phyloP scores from a whole-genome alignment of 2,797 vertebrate species.

The Gallirallus australis region DNA sequence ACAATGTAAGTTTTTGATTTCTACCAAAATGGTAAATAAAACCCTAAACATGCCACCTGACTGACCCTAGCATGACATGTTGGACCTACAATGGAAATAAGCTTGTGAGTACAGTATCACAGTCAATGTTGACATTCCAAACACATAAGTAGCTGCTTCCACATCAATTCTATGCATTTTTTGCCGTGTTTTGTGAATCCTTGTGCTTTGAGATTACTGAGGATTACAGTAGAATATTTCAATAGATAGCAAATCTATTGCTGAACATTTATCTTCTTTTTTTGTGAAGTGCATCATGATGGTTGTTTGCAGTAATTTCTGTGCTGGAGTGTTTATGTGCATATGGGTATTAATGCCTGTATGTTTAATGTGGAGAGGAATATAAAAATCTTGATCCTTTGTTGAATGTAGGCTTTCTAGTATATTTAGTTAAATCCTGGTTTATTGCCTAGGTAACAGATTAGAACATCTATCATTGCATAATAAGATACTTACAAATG shows the following conservation, averaged over 20 bases:
- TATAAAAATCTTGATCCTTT: not conserved
- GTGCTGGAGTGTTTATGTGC: not conserved
- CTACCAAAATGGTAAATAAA: not conserved
- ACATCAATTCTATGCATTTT: not conserved
- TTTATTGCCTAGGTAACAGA: slow-evolving; percentile 38
- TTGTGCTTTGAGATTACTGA: not conserved
- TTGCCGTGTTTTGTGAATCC: not conserved
- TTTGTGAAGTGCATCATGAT: not conserved
- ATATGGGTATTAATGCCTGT: not conserved
- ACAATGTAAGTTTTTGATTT: not conserved
- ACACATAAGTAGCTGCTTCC: not conserved
- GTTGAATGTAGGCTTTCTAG: not conserved
- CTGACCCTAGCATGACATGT: not conserved
- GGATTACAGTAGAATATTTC: not conserved
- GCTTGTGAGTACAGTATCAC: not conserved
- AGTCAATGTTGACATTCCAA: not conserved
- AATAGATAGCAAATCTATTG: not conserved
- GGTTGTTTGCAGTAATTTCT: not conserved
- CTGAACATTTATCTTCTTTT: not conserved
- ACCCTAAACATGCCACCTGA: not conserved
- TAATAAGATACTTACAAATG: not conserved
- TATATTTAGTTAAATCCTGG: not conserved
- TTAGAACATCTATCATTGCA: slow-evolving; percentile 32
- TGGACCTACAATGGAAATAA: not conserved
- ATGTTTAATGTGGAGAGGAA: not conserved